phyloP scores from a whole-genome alignment of 2,888 invertebrate species.

The Odontocerum albicorne region DNA sequence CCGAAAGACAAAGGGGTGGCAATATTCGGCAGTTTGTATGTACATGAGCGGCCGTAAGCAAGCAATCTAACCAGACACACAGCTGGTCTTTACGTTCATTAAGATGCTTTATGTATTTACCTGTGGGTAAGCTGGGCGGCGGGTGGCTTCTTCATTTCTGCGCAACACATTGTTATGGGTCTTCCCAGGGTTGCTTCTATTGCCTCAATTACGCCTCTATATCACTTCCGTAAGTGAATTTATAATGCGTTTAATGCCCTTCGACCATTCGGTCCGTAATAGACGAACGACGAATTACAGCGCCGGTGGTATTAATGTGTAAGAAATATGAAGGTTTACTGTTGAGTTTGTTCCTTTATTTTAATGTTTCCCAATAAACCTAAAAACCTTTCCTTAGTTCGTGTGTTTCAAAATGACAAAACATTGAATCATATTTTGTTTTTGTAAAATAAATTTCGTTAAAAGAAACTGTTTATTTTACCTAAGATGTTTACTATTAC shows the following conservation, averaged over 20 bases:
- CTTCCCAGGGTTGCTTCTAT: constrained; percentile 18
- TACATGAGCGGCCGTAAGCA: constrained; percentile 60
- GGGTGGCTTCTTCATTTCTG: constrained; percentile 34
- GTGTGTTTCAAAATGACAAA: too few relatives aligned
- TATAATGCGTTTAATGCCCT: constrained; percentile 35
- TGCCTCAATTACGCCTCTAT: constrained; percentile 34
- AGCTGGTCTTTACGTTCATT: constrained; percentile 61
- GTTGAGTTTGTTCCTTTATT: constrained; percentile 1
- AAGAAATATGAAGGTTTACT: constrained; percentile 11
- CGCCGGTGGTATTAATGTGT: constrained; percentile 4
- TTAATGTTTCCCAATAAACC: too few relatives aligned
- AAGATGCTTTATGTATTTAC: constrained; percentile 58
- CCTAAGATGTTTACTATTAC: too few relatives aligned
- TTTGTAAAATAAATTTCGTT: too few relatives aligned
- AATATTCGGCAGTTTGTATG: constrained; percentile 56
- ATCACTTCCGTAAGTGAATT: constrained; percentile 36
- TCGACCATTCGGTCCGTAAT: constrained; percentile 13
- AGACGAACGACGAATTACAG: constrained; percentile 10
- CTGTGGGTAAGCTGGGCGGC: constrained; percentile 28
- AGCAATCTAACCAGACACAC: constrained; percentile 44
- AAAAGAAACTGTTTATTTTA: too few relatives aligned
- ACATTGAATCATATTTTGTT: too few relatives aligned
- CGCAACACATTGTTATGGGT: constrained; percentile 34
- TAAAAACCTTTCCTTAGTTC: too few relatives aligned
- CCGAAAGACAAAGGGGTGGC: constrained; percentile 38